Base-by-base conservation (phyloP, 1,140 invertebrate species). In the Halictus rubicundus region DNA sequence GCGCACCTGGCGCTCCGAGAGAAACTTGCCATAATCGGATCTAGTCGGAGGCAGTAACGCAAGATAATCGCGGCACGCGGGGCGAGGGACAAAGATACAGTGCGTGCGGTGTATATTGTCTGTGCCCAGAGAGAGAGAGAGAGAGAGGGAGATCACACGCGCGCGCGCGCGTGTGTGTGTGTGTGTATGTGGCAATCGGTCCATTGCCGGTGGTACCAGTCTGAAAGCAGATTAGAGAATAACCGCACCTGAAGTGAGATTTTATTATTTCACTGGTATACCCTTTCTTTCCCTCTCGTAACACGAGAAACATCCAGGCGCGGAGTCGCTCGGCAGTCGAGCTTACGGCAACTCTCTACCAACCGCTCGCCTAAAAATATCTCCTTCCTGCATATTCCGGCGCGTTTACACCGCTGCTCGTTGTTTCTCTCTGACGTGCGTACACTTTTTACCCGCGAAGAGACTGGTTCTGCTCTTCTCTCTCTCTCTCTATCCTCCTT, bases 181-280 rank as follows among this genome's bases (percentile, higher is more conserved):
- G 0, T 0, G 19, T 32, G 25, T 25, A 54, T 39, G 32, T 25
- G 6, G 59, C 76, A 64, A 78, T 72, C 49, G 60, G 69, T 46
- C 23, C 68, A 71, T 46, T 10, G 52, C 66, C 60, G 57, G 71
- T 54, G 70, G 59, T 60, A 66, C 27, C 64, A 65, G 61, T n/a
- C 60, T 49, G 66, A 80, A 64, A 82, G 78, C 65, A 82, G 81
- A 82, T 82, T 82, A 82, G 64, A 79, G 81, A 82, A 80, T 68
- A 79, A 80, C 63, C 77, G 61, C 63, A 72, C 32, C 69, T 42
- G 46, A 12, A 69, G 65, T n/a, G 70, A 74, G 70, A 79, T 79
- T 79, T 79, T 73, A 79, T 74, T 79, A 68, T 74, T 79, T 27
- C 78, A 37, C 71, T n/a, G 60, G 52, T 74, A 25, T 73, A 73